Evolutionary conservation across 2,888 invertebrate species (phyloP).

Genomic region (Lycia hirtaria): DNA sequence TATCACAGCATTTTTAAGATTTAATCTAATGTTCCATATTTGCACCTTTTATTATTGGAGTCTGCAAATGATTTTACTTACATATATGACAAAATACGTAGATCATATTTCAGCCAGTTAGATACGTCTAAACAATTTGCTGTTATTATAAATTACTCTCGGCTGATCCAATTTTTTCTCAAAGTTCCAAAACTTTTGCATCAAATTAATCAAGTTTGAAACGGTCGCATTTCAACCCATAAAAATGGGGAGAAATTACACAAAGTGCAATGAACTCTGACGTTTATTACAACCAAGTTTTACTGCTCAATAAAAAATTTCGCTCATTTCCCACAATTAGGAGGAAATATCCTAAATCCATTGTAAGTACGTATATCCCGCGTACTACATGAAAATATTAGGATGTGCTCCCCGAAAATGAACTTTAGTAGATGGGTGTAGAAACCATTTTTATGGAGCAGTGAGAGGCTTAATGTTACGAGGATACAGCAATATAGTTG

Average conservation of each 20-base stretch:
- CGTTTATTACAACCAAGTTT: conserved; percentile 72
- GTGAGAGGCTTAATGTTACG: conserved; percentile 41
- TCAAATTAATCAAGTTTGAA: conserved; percentile 36
- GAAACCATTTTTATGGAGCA: conserved; percentile 4
- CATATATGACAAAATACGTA: too few species aligned
- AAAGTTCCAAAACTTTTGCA: conserved; percentile 32
- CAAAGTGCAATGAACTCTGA: conserved; percentile 66
- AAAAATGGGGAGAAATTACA: conserved; percentile 63
- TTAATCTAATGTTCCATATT: too few species aligned
- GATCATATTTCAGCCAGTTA: too few species aligned
- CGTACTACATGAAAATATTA: conserved; percentile 29
- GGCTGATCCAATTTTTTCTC: neutral
- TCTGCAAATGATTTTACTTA: too few species aligned
- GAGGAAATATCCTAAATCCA: conserved; percentile 48
- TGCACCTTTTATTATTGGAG: too few species aligned
- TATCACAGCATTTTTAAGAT: too few species aligned
- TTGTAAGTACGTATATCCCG: conserved; percentile 36
- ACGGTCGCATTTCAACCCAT: conserved; percentile 49
- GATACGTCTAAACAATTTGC: too few species aligned
- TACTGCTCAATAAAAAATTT: conserved; percentile 75
- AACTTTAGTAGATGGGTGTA: conserved; percentile 1
- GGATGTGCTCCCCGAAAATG: conserved; percentile 7
- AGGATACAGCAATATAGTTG: conserved; percentile 55
- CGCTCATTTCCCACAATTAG: conserved; percentile 74
- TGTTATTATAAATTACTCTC: neutral